Percentiles rank a stretch among this genome's conserved stretches.
phyloP scores from a whole-genome alignment of 2,888 invertebrate species.

The Netelia fuscicornis region DNA sequence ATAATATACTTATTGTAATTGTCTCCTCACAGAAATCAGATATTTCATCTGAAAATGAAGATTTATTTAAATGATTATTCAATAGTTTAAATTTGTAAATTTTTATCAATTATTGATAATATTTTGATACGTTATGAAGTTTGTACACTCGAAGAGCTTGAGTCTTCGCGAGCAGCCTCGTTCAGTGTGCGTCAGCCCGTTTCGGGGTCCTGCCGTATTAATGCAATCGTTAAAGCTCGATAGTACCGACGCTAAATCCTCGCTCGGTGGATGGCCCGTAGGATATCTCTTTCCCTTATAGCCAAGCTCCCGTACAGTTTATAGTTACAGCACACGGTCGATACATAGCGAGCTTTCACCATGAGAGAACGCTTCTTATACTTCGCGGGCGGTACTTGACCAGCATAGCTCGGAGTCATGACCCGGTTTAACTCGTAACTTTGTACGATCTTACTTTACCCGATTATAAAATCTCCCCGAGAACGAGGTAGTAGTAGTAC shows the following conservation, averaged over 20 bases:
- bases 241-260: slow-evolving; percentile 71
- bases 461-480: slow-evolving; percentile 23
- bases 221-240: slow-evolving; percentile 74
- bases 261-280: slow-evolving; percentile 49
- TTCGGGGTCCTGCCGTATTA: slow-evolving; percentile 71
- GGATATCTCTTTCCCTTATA: slow-evolving; percentile 52
- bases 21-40: no score
- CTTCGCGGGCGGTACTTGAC: slow-evolving; percentile 40
- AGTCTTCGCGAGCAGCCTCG: slow-evolving; percentile 33
- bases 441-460: background rate
- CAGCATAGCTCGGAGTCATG: slow-evolving; percentile 4
- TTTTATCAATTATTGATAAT: no score
- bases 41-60: no score
- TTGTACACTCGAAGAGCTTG: background rate
- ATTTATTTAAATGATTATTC: no score
- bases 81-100: no score
- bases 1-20: no score
- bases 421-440: slow-evolving; percentile 9
- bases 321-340: slow-evolving; percentile 13
- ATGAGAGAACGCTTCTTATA: slow-evolving; percentile 32
- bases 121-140: no score
- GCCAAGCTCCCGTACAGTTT: slow-evolving; percentile 18
- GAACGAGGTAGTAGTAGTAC: background rate
- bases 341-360: slow-evolving; percentile 8
- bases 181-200: slow-evolving; percentile 61